Evolutionary conservation across 2,797 vertebrate species (phyloP), one percentile per base, ranked within the genome.

Genomic region (Enteromius trimaculatus): DNA sequence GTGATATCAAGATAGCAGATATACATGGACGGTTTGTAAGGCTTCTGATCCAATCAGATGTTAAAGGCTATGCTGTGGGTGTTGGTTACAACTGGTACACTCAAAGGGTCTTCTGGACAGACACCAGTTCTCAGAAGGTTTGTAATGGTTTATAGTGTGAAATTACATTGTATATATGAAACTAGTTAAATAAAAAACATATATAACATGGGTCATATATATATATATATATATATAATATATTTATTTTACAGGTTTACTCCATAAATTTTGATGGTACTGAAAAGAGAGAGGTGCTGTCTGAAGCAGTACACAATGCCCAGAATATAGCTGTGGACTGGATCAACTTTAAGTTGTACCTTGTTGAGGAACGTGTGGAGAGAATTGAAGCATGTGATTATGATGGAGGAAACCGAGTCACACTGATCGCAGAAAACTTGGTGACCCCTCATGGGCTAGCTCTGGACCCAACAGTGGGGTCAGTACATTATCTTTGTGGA

Each of bases 261-360:
- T 93, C 94, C 21, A 71, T 90, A 31, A 89, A 90, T 85, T 92
- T 84, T 58, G 88, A 94, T 16, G 94, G 94, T 19, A 88, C 58
- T 0, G 80, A 94, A 79, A 86, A 93, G 34, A 90, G 88, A 64
- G 93, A 92, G 88, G 81, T 95, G 77, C 86, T 95, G 72, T 90
- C 89, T 0, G 34, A 80, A 11, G 90, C 91, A 1, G 93, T 94
- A 31, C 86, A 91, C 11, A 91, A 39, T 78, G 92, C 92, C 21
- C 93, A 94, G 85, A 95, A 93, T 86, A 85, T 95, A 0, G 94
- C 93, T 1, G 92, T 95, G 51, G 94, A 95, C 85, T 95, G 94
- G 94, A 65, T 95, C 89, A 95, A 93, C 88, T 91, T 93, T 60
- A 95, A 95, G 84, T 93, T 95, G 14, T 95, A 95, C 13, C 85